A percentile compares a stretch with the other conserved stretches of the same genome.
phyloP scores from a whole-genome alignment of 1,140 invertebrate genomes.

The Cotesia chilonis region DNA sequence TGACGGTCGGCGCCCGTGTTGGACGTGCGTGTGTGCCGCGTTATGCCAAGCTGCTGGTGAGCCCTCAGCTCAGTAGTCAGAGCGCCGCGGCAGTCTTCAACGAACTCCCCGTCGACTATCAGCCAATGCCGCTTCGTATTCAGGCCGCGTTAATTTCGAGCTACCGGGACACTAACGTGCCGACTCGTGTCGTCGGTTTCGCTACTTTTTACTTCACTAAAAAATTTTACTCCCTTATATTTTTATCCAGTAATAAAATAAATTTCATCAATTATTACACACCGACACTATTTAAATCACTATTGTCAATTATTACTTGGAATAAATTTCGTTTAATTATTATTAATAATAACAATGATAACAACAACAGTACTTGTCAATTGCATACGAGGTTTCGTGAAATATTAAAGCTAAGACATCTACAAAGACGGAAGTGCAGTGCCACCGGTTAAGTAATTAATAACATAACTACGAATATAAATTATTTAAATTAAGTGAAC shows the following conservation, averaged over 20 bases:
- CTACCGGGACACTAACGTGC: conserved; percentile 29
- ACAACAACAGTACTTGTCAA: background rate
- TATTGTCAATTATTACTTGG: no score
- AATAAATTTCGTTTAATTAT: no score
- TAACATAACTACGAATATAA: no score
- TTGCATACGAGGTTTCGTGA: background rate
- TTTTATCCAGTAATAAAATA: no score
- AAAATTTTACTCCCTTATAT: no score
- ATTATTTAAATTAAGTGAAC: background rate
- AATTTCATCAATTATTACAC: no score
- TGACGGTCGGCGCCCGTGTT: conserved; percentile 38
- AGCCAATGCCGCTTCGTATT: conserved; percentile 37
- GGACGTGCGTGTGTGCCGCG: conserved; percentile 34
- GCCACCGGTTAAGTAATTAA: conserved; percentile 12
- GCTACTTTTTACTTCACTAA: no score
- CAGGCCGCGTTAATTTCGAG: conserved; percentile 20
- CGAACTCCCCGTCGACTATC: conserved; percentile 43
- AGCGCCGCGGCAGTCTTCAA: conserved; percentile 43
- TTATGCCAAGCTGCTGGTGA: conserved; percentile 35
- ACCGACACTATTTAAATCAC: no score
- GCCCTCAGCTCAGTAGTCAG: conserved; percentile 42
- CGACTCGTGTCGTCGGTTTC: conserved; percentile 17
- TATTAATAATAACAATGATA: background rate
- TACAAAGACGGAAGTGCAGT: conserved; percentile 22
- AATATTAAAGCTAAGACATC: background rate